Evolutionary conservation across 1,140 invertebrate species (phyloP).

Genomic region (Ceratina australensis): DNA sequence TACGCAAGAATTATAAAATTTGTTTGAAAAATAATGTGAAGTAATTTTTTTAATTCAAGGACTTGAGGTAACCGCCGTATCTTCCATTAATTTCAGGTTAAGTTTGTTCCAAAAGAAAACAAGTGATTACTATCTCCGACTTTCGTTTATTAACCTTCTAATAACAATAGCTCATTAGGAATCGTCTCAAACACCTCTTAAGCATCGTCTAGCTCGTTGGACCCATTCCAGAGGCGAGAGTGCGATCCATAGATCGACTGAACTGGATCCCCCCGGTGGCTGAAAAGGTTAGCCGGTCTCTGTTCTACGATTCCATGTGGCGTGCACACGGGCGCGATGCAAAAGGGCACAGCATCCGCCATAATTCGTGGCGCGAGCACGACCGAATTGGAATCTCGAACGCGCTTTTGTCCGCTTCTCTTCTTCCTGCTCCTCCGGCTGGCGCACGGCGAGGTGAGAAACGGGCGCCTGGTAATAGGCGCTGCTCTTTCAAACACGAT

Average conservation of each 20-base stretch:
- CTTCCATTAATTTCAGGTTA: no score
- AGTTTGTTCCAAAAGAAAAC: not conserved
- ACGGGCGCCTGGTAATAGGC: slow-evolving; percentile 49
- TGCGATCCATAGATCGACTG: slow-evolving; percentile 18
- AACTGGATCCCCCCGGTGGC: slow-evolving; percentile 52
- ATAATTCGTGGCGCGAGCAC: slow-evolving; percentile 58
- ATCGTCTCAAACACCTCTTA: no score
- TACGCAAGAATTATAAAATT: no score
- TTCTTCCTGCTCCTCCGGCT: slow-evolving; percentile 30
- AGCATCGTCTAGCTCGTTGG: not conserved
- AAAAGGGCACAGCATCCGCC: slow-evolving; percentile 60
- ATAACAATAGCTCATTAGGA: slow-evolving; percentile 3
- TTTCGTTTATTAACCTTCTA: not conserved
- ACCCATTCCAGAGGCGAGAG: slow-evolving; percentile 7
- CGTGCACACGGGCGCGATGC: slow-evolving; percentile 37
- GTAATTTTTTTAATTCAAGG: no score
- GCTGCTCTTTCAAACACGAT: slow-evolving; percentile 22
- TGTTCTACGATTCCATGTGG: slow-evolving; percentile 23
- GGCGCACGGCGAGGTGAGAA: slow-evolving; percentile 57
- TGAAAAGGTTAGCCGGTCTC: slow-evolving; percentile 53
- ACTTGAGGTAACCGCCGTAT: no score
- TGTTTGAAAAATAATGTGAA: no score
- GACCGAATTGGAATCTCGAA: slow-evolving; percentile 63
- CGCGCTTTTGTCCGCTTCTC: slow-evolving; percentile 60
- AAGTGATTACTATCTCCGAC: no score